Evolutionary conservation across 2,888 invertebrate genomes (phyloP), one percentile per base, ranked within the genome.

Genomic region (Papilio demoleus): DNA sequence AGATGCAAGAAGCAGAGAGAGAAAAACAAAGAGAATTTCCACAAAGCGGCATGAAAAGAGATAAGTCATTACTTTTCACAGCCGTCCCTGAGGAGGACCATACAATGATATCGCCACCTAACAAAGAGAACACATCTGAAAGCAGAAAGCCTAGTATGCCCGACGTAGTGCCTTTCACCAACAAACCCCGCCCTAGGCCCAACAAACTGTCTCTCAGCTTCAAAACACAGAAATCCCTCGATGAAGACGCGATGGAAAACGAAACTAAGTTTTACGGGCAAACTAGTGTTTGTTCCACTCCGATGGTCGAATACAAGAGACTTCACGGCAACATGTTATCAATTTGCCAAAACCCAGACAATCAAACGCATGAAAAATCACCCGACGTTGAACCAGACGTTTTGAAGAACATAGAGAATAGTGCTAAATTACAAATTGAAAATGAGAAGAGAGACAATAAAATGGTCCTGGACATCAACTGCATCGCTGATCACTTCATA

Each of bases 51-150:
- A 95, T 97, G 94, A 97, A 96, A 86, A 92, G 96, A 63, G 97
- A 97, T 81, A 95, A 96, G 72, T 96, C 97, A 0, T 85, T 96
- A 2, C 95, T 97, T 38, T 97, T 97, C 79, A 96, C 97, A 0
- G 96, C 97, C 4, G 97, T 97, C 63, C 96, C 96, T 1, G 97
- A 97, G 88, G 97, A 97, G 80, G 95, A 94, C 74, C 92, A 93
- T 81, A 87, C 80, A 22, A 89, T 92, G 87, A 92, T 91, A 71
- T 92, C 93, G 0, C 93, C 93, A 0, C 92, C 93, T 0, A 87
- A 79, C 73, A 77, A 78, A 63, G 88, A 87, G 11, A 84, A 85
- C 19, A 75, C 73, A 24, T 73, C 80, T 6, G 76, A 80, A 63
- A 79, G 80, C 45, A 74, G 84, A 53, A 87, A 88, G 70, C 82